phyloP scores from a whole-genome alignment of 2,888 invertebrate genomes.

The Macrostomum cliftonense region DNA sequence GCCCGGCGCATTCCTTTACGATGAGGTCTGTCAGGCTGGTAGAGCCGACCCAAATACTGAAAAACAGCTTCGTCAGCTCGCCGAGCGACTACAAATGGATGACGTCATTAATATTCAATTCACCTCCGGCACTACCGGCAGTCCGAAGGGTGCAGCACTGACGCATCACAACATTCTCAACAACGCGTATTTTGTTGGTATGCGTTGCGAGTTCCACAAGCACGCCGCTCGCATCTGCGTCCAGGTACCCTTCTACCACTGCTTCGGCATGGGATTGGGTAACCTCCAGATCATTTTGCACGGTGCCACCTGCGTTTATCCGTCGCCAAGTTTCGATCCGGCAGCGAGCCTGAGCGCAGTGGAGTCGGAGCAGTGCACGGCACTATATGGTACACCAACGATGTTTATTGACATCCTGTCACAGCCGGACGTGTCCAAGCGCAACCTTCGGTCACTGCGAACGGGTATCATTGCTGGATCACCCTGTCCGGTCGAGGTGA shows the following conservation, averaged over 20 bases:
- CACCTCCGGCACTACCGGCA: constrained; percentile 65
- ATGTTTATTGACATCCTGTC: constrained; percentile 61
- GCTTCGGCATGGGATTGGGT: constrained; percentile 53
- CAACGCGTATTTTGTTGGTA: constrained; percentile 51
- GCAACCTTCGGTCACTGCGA: constrained; percentile 35
- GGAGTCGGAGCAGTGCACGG: constrained; percentile 50
- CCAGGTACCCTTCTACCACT: constrained; percentile 63
- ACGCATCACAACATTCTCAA: constrained; percentile 57
- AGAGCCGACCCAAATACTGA: constrained; percentile 25
- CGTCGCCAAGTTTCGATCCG: constrained; percentile 43
- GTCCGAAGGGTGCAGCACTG: constrained; percentile 55
- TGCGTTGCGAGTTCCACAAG: constrained; percentile 37
- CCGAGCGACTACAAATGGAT: constrained; percentile 45
- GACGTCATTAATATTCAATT: constrained; percentile 59
- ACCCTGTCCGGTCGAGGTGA: constrained; percentile 45
- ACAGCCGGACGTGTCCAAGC: constrained; percentile 25
- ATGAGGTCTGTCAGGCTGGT: constrained; percentile 40
- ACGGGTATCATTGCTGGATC: constrained; percentile 54
- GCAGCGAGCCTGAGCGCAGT: constrained; percentile 48
- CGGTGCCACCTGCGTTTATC: constrained; percentile 36
- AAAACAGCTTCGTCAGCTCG: constrained; percentile 39
- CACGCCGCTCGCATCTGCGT: constrained; percentile 32
- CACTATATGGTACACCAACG: constrained; percentile 60
- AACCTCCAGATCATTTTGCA: constrained; percentile 45
- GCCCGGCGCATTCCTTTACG: constrained; percentile 37